A percentile compares a stretch with the other conserved stretches of the same genome.
Evolutionary conservation across 1,140 invertebrate genomes (phyloP).

Genomic region (Drosophila chauvacae): DNA sequence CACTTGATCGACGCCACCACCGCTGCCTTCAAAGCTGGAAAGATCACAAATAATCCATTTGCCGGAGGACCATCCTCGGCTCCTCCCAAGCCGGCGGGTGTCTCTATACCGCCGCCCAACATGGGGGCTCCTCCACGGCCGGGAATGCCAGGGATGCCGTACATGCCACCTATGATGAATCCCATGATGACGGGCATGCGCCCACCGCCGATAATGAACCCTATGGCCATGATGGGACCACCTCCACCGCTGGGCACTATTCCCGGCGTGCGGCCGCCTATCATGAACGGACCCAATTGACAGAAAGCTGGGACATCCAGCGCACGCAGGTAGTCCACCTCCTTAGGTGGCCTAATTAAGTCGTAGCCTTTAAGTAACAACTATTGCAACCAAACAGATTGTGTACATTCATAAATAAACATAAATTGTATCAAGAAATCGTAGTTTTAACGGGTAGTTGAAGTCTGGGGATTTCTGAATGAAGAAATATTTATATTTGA

Average conservation of each 20-base stretch:
- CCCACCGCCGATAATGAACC: conserved; percentile 88
- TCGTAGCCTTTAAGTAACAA: conserved; percentile 29
- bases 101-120: conserved; percentile 85
- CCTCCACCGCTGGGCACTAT: conserved; percentile 92
- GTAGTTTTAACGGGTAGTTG: background rate
- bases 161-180: conserved; percentile 89
- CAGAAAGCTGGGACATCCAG: background rate
- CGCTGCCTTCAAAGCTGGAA: conserved; percentile 97
- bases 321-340: background rate
- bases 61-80: conserved; percentile 85
- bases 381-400: conserved; percentile 8
- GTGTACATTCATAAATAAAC: conserved; percentile 40
- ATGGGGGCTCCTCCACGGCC: conserved; percentile 86
- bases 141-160: conserved; percentile 90
- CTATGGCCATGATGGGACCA: conserved; percentile 90
- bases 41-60: conserved; percentile 96
- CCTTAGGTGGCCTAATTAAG: conserved; percentile 27
- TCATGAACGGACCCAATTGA: conserved; percentile 88
- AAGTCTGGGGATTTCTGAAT: background rate
- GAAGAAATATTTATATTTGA: too few species aligned
- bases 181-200: conserved; percentile 91
- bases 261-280: conserved; percentile 87
- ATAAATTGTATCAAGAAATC: background rate
- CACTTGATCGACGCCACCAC: conserved; percentile 99
- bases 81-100: conserved; percentile 75